Conservation (phyloP, 2,797 vertebrate genomes). For the Mus caroli region DNA sequence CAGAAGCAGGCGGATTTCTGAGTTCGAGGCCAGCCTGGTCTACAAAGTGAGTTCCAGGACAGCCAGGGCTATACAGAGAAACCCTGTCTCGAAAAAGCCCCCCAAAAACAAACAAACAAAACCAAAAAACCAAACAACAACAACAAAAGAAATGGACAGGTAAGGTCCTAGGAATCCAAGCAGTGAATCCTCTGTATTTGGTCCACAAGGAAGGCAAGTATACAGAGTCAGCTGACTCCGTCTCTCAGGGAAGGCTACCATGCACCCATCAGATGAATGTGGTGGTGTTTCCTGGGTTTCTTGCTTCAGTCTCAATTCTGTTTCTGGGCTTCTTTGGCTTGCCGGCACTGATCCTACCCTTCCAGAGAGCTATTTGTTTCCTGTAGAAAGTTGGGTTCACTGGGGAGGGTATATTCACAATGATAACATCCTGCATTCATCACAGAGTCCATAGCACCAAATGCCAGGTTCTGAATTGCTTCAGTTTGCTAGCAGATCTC, state of each 20-base stretch:
- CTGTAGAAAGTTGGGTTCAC: neutral
- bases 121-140: too few relatives aligned
- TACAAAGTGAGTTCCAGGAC: too few relatives aligned
- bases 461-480: neutral
- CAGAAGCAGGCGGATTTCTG: too few relatives aligned
- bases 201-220: neutral
- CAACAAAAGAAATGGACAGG: neutral
- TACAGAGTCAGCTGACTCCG: too few relatives aligned
- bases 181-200: neutral
- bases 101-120: too few relatives aligned
- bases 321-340: neutral
- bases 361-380: neutral
- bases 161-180: neutral
- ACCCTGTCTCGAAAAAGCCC: too few relatives aligned
- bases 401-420: too few relatives aligned
- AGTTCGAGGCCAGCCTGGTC: too few relatives aligned
- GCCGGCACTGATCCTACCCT: neutral
- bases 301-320: neutral
- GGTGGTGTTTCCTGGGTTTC: neutral
- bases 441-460: neutral
- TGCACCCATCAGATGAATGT: fast-evolving
- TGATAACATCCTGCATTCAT: neutral
- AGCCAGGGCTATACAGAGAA: too few relatives aligned
- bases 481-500: neutral
- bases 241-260: neutral